Percentiles rank a stretch among this genome's conserved stretches.
Conservation (phyloP, 2,797 vertebrate genomes). For the Sebastes wilsoni region DNA sequence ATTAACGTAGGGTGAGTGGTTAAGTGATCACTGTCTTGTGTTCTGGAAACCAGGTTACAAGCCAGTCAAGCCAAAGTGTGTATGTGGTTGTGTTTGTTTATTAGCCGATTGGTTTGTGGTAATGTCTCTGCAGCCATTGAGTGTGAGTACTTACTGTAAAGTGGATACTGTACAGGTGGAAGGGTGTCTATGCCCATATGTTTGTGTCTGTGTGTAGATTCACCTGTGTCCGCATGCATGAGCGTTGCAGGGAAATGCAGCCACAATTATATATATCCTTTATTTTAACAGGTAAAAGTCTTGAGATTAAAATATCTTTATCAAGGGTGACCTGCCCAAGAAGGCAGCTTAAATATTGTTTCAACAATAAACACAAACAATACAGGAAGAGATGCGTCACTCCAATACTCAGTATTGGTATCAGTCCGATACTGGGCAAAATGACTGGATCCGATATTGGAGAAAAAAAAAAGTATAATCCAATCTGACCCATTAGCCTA, state of each 20-base stretch:
- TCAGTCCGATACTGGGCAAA: too few species aligned
- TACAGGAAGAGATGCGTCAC: too few species aligned
- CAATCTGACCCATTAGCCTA: too few species aligned
- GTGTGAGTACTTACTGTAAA: background rate
- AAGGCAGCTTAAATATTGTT: too few species aligned
- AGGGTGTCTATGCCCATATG: background rate
- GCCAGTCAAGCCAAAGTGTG: background rate
- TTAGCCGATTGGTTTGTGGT: background rate
- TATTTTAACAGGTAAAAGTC: too few species aligned
- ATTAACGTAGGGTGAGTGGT: background rate
- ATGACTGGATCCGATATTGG: too few species aligned
- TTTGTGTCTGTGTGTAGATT: background rate
- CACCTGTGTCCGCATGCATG: background rate
- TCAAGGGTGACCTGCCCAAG: too few species aligned
- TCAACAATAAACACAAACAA: too few species aligned
- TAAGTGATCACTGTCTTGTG: background rate
- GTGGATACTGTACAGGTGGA: background rate
- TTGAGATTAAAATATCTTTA: too few species aligned
- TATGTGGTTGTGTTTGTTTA: background rate
- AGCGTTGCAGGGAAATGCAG: background rate
- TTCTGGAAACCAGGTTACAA: background rate
- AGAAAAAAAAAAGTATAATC: too few species aligned
- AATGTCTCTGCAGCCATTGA: background rate
- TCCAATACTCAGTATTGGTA: too few species aligned
- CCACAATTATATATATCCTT: background rate